Evolutionary conservation across 2,797 vertebrate genomes (phyloP).

Genomic region (Melopsittacus undulatus): DNA sequence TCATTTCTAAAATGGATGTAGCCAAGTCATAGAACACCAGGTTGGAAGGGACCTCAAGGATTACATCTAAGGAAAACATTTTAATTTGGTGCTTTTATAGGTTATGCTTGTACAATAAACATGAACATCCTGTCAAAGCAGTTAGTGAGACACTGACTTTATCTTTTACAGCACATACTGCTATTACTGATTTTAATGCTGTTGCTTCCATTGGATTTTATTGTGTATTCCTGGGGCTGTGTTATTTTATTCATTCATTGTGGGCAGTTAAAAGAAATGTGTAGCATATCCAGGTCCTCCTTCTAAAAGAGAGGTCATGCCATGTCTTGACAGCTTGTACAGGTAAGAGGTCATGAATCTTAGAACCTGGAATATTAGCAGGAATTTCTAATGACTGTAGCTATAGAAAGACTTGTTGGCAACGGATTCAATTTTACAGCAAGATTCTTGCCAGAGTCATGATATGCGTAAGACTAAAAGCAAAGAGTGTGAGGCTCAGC

Average conservation of each 20-base stretch:
- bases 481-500: background rate
- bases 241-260: background rate
- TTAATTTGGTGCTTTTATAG: background rate
- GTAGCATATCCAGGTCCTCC: background rate
- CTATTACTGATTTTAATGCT: background rate
- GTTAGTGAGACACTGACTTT: background rate
- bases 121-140: background rate
- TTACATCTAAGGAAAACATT: background rate
- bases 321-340: background rate
- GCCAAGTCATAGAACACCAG: background rate
- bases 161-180: background rate
- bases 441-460: background rate
- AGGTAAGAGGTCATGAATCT: conserved; percentile 18
- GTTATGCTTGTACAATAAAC: background rate
- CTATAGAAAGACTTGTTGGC: background rate
- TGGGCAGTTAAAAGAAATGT: background rate
- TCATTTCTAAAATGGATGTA: background rate
- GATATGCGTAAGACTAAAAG: background rate
- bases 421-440: background rate
- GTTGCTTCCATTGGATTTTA: background rate
- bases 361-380: background rate
- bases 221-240: background rate
- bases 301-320: conserved; percentile 16
- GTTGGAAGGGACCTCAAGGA: background rate
- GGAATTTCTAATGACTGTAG: background rate